Percentiles rank a stretch among this genome's conserved stretches.
phyloP scores from a whole-genome alignment of 1,140 invertebrate species.

The Vanessa atalanta region DNA sequence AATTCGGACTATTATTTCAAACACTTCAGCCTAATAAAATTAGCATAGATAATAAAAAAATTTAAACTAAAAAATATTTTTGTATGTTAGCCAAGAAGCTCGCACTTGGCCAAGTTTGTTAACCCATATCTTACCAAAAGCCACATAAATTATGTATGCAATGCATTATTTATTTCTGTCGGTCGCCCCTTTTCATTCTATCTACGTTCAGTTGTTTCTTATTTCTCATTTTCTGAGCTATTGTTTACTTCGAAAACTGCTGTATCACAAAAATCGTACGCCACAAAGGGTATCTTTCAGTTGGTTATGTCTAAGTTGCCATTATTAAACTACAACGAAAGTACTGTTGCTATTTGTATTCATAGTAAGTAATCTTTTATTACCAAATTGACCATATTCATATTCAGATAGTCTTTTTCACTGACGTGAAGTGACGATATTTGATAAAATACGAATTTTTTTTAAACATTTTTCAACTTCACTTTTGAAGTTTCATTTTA shows the following conservation, averaged over 20 bases:
- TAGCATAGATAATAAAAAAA: no score
- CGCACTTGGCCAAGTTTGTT: conserved; percentile 34
- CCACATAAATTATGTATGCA: conserved; percentile 44
- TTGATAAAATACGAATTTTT: no score
- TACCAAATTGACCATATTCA: no score
- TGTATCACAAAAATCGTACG: conserved; percentile 23
- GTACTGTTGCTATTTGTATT: background rate
- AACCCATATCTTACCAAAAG: conserved; percentile 37
- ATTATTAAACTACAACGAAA: background rate
- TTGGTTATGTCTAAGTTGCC: background rate
- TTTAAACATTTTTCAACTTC: no score
- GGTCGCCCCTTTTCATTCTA: conserved; percentile 39
- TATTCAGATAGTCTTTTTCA: no score
- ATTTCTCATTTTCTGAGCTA: conserved; percentile 35
- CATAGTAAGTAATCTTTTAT: background rate
- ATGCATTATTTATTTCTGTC: conserved; percentile 47
- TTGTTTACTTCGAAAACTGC: conserved; percentile 29
- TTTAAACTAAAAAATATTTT: background rate
- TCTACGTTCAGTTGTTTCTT: conserved; percentile 35
- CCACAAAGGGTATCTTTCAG: conserved; percentile 17
- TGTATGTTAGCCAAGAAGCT: background rate
- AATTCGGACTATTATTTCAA: no score
- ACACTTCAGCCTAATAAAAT: no score
- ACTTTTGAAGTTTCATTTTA: no score
- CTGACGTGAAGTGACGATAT: no score